Evolutionary conservation across 2,797 vertebrate genomes (phyloP), one percentile per base, ranked within the genome.

Genomic region (Darevskia nairensis): DNA sequence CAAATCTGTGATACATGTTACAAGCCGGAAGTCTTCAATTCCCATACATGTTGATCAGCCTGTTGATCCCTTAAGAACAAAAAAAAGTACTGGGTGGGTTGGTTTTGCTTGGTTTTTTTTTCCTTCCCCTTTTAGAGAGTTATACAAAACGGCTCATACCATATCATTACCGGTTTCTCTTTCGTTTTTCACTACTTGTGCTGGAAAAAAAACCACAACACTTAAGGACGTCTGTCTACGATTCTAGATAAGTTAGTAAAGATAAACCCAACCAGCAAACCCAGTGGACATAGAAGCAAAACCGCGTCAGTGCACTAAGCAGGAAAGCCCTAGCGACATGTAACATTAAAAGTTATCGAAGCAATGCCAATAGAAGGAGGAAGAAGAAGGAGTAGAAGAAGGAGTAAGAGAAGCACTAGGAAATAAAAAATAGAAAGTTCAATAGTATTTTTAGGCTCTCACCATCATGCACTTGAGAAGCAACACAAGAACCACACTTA

Each of bases 381-480:
- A 97, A 97, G 92, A 90, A 93, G 91, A 93, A 93, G 92, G 91
- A 88, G 94, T 92, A 95, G 90, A 92, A 93, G 90, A 92, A 93
- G 59, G 85, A 94, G 94, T 92, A 97, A 82, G 93, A 89, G 85
- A 88, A 96, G 97, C 96, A 96, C 94, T 95, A 95, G 96, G 91
- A 96, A 96, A 97, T 96, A 94, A 96, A 97, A 97, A 88, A 44
- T 35, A 82, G 79, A 88, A 93, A 98, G 97, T 97, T 97, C 97
- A 97, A 97, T 95, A 97, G 97, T 97, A 98, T 97, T 97, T 84
- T 89, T 97, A 98, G 98, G 97, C 95, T 97, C 97, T 98, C 96
- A 96, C 98, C 97, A 97, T 98, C 98, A 99, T 99, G 99, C 98
- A 99, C 97, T 98, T 98, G 94, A 97, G 98, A 98, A 99, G 98